phyloP scores from a whole-genome alignment of 2,113 vertebrate genomes.

The Perca schrenkii region DNA sequence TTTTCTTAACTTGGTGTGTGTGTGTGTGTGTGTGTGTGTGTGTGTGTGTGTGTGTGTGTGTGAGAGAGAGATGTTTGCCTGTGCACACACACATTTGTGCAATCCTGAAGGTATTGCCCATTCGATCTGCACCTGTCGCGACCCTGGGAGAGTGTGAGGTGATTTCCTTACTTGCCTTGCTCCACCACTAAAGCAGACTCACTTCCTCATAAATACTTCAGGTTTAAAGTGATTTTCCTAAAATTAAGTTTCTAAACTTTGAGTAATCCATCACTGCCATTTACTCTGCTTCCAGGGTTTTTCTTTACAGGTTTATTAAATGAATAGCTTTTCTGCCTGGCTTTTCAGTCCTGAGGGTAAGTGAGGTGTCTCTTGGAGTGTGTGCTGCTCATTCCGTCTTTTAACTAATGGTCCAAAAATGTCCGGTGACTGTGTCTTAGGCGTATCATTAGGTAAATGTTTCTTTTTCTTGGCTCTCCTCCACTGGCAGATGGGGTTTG shows the following conservation, averaged over 20 bases:
- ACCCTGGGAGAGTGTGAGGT: slow-evolving; percentile 50
- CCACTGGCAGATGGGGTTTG: slow-evolving; percentile 58
- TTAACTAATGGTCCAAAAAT: slow-evolving; percentile 65
- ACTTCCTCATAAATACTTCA: slow-evolving; percentile 78
- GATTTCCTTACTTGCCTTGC: slow-evolving; percentile 38
- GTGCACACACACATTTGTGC: neutral
- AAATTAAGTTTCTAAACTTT: slow-evolving; percentile 78
- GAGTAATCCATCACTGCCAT: slow-evolving; percentile 80
- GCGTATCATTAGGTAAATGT: slow-evolving; percentile 58
- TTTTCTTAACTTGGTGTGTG: slow-evolving; percentile 11
- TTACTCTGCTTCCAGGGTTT: slow-evolving; percentile 69
- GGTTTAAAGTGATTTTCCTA: slow-evolving; percentile 77
- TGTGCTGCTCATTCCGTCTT: slow-evolving; percentile 39
- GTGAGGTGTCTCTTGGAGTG: slow-evolving; percentile 40
- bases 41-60: slow-evolving; percentile 2
- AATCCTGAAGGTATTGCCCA: slow-evolving; percentile 29
- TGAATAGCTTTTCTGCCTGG: slow-evolving; percentile 75
- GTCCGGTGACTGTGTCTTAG: slow-evolving; percentile 35
- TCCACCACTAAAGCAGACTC: slow-evolving; percentile 38
- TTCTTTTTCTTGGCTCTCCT: slow-evolving; percentile 57
- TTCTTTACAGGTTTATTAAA: slow-evolving; percentile 83
- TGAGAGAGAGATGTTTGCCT: slow-evolving; percentile 22
- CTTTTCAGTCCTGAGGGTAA: slow-evolving; percentile 59
- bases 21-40: slow-evolving; percentile 8
- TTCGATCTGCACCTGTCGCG: slow-evolving; percentile 46